Conservation (phyloP, 2,113 vertebrate species). For the Chinchilla lanigera region DNA sequence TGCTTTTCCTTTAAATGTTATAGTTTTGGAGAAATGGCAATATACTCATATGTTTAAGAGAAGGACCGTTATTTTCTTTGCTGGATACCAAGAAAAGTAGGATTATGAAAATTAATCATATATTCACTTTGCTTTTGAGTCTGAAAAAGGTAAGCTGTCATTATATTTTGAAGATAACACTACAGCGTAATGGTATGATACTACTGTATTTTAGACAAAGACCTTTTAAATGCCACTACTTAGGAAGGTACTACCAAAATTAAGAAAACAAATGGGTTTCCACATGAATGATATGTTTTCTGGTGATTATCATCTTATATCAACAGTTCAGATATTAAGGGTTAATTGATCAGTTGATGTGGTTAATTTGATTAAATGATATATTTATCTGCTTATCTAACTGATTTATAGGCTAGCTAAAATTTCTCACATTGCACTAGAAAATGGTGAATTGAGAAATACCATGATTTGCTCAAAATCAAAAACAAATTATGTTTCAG, state of each 20-base stretch:
- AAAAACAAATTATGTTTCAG: background rate
- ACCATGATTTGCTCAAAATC: background rate
- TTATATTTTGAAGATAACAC: conserved; percentile 28
- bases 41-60: background rate
- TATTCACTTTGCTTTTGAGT: background rate
- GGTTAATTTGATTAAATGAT: conserved; percentile 16
- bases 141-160: background rate
- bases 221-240: conserved; percentile 5
- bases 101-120: conserved; percentile 3
- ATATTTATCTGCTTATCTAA: background rate
- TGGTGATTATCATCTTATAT: background rate
- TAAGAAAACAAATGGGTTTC: conserved; percentile 25
- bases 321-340: conserved; percentile 40
- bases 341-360: background rate
- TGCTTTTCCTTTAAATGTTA: conserved; percentile 13
- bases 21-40: background rate
- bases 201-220: background rate
- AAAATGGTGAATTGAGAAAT: background rate
- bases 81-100: conserved; percentile 5
- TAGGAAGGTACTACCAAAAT: background rate
- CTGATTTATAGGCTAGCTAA: background rate
- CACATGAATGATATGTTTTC: background rate
- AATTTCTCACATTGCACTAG: background rate
- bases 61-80: background rate
- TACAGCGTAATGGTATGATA: background rate